A percentile compares a stretch with the other conserved stretches of the same genome.
Conservation (phyloP, 2,888 invertebrate species). For the Rutpela maculata region DNA sequence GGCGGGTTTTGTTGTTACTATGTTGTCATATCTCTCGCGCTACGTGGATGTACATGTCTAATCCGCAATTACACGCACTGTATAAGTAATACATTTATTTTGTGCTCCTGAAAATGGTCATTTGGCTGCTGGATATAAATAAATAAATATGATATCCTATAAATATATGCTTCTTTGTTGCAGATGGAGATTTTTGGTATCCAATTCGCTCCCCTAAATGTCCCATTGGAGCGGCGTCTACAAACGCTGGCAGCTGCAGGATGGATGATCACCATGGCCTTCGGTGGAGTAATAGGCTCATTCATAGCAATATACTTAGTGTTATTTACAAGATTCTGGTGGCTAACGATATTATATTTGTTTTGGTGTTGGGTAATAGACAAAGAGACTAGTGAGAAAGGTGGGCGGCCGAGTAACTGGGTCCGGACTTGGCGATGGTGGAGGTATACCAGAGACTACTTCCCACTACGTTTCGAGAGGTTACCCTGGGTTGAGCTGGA, state of each 20-base stretch:
- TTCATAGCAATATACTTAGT: slow-evolving; percentile 78
- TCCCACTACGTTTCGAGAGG: slow-evolving; percentile 89
- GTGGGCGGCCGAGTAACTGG: slow-evolving; percentile 71
- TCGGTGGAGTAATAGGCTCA: slow-evolving; percentile 76
- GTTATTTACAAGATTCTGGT: slow-evolving; percentile 76
- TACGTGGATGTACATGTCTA: no score
- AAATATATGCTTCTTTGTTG: neutral
- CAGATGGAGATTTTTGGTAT: slow-evolving; percentile 79
- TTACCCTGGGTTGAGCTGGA: slow-evolving; percentile 89
- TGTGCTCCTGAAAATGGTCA: no score
- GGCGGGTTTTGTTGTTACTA: no score
- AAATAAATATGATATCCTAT: no score
- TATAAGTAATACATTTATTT: no score
- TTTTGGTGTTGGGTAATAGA: slow-evolving; percentile 80
- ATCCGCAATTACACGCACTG: no score
- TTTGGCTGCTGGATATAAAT: no score
- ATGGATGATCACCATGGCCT: slow-evolving; percentile 82
- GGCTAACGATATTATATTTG: slow-evolving; percentile 78
- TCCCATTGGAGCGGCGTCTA: slow-evolving; percentile 86
- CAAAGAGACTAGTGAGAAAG: slow-evolving; percentile 77
- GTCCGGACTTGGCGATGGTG: slow-evolving; percentile 78
- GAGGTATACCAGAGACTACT: slow-evolving; percentile 86
- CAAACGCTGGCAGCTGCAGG: slow-evolving; percentile 87
- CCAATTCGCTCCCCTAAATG: slow-evolving; percentile 88
- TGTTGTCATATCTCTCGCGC: no score